Evolutionary conservation across 37 sponge, comb jelly and placozoan genomes (phyloP), one percentile per base, ranked within the genome.

Genomic region (Ianthella basta): DNA sequence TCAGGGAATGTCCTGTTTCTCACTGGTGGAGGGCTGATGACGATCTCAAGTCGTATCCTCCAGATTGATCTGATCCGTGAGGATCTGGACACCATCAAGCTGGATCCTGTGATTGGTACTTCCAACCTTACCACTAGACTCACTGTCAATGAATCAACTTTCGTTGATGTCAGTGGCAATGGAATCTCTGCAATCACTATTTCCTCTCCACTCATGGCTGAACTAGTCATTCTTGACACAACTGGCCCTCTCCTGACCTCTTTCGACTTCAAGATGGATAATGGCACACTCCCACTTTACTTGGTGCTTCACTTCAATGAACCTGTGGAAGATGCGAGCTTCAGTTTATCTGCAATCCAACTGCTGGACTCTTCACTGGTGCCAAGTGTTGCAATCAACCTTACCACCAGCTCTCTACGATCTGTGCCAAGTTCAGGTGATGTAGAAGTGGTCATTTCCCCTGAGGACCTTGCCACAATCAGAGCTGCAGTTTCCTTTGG

Each of bases 231-330:
- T 15, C 35, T 68, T 15, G 97, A 97, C 80, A 81, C 79, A 25
- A 90, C 86, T n/a, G 74, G 84, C 29, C 97, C 97, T 30, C 32
- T 27, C 18, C 87, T 97, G n/a, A 38, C 55, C 15, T 64, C 79
- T 25, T 97, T 97, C 79, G 90, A 97, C 74, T 90, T 97, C 50
- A 88, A 79, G 8, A 89, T 97, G 92, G 97, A 97, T 54, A 53
- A 89, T 59, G 59, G 56, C 19, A 82, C 77, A 12, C 84, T 93
- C 20, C 93, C 97, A 80, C 74, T 96, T 0, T 91, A 86, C 60
- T 53, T 93, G 8, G 82, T 87, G 33, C 87, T 96, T 12, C 55
- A 88, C 34, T 96, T 96, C 82, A 86, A 91, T 89, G 97, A 96
- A 86, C 86, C 80, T 0, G 89, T 96, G 24, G 74, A 87, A 23